Conservation (phyloP, 2,888 invertebrate species). For the Orthosia gothica region DNA sequence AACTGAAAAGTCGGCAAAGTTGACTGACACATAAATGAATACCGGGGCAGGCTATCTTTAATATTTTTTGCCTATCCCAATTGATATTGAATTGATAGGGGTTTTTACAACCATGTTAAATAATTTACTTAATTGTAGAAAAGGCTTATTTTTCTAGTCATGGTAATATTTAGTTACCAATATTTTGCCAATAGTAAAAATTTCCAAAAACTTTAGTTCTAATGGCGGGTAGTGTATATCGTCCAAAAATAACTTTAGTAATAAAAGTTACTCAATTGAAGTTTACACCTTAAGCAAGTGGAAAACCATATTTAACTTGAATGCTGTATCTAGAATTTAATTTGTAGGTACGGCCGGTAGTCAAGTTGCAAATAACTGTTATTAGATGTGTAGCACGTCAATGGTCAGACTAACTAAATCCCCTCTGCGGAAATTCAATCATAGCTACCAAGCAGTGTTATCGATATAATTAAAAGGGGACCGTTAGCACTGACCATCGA, state of each 20-base stretch:
- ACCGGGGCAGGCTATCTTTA: neutral
- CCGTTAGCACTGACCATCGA: conserved; percentile 49
- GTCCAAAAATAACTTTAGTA: neutral
- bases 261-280: neutral
- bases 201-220: no score
- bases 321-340: neutral
- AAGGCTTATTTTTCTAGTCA: no score
- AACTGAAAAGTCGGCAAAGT: neutral
- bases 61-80: no score
- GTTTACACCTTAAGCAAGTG: neutral
- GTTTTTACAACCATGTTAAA: no score
- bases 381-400: conserved; percentile 42
- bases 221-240: no score
- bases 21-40: neutral
- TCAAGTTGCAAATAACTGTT: conserved; percentile 35
- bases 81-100: no score
- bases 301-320: neutral
- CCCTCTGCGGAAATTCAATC: conserved; percentile 73
- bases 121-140: no score
- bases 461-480: conserved; percentile 62
- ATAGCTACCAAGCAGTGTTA: conserved; percentile 65
- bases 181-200: no score
- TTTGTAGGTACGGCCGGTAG: neutral
- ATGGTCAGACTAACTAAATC: conserved; percentile 51
- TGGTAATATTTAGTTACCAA: no score